Evolutionary conservation across 1,140 invertebrate genomes (phyloP), one percentile per base, ranked within the genome.

Genomic region (Papilio polyxenes): DNA sequence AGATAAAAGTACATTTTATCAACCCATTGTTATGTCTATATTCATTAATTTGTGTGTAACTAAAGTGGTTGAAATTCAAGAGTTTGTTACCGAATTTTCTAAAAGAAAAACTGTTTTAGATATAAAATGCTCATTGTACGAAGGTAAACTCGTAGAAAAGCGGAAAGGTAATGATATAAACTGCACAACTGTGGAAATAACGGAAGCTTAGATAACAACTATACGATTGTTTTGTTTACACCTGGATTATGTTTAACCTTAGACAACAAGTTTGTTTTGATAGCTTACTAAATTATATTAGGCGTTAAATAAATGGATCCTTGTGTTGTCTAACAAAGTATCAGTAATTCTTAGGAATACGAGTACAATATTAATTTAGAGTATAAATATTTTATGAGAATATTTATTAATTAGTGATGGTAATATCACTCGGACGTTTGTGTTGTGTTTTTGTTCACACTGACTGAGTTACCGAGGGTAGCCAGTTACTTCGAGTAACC

Each of bases 241-340:
- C 20, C 75, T 56, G 75, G 75, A 20, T 75, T 75, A 10, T 75
- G 48, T 77, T 77, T 56, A 77, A 31, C 75, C 75, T 77, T 77
- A 11, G 75, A 23, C 49, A 56, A 10, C 23, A 31, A 31, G 23
- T 77, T 77, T 77, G 75, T 77, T 77, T 51, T 77, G 13, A 56
- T 44, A 49, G 72, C 72, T 13, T 40, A 48, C 74, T 74, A 40
- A 75, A 75, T 75, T 75, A 53, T 51, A 76, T 51, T 53, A 15
- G 49, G 75, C 49, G 20, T 51, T 37, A 77, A 51, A 77, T 77
- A 15, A 77, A 53, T 77, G 13, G 49, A 49, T 53, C 48, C 75
- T 48, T 77, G 49, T 77, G 53, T 77, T 31, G 49, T 72, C n/a
- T 17, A 76, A 51, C 74, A 51, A 48, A 17, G 9, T n/a, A 77